Percentiles rank a stretch among this genome's conserved stretches.
Evolutionary conservation across 2,113 vertebrate species (phyloP).

Genomic region (Synchiropus splendidus): DNA sequence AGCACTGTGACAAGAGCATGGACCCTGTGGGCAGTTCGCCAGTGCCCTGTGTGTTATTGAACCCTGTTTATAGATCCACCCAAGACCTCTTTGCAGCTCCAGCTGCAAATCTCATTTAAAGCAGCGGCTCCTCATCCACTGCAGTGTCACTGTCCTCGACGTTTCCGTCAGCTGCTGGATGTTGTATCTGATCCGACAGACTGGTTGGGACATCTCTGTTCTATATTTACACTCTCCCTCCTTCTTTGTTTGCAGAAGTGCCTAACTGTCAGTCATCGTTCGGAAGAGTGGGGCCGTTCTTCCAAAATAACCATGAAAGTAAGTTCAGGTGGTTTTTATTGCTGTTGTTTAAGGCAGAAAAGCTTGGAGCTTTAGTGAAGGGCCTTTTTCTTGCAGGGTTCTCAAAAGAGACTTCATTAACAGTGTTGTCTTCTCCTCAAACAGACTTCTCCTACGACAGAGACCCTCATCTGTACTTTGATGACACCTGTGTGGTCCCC

Average conservation of each 20-base stretch:
- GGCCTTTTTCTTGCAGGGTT: too few species aligned
- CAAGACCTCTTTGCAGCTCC: too few species aligned
- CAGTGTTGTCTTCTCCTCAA: too few species aligned
- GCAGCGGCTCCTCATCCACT: not conserved
- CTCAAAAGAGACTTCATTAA: too few species aligned
- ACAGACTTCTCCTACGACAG: conserved; percentile 84
- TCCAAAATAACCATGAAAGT: conserved; percentile 83
- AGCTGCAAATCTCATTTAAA: conserved; percentile 1
- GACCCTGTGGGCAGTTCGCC: too few species aligned
- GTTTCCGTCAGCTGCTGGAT: conserved; percentile 22
- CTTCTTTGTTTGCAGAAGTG: conserved; percentile 78
- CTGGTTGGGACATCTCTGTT: conserved; percentile 11
- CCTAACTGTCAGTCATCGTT: conserved; percentile 93
- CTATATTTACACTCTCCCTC: conserved; percentile 14
- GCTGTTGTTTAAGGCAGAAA: too few species aligned
- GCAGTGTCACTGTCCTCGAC: conserved; percentile 12
- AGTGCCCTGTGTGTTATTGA: too few species aligned
- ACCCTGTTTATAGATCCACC: too few species aligned
- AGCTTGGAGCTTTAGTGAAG: too few species aligned
- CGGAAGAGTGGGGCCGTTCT: conserved; percentile 76
- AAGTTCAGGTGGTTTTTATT: conserved; percentile 37
- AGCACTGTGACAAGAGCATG: too few species aligned
- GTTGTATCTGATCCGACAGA: conserved; percentile 20
- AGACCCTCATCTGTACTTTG: conserved; percentile 84
- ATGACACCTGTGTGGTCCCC: conserved; percentile 89